phyloP scores from a whole-genome alignment of 2,113 vertebrate genomes.

The Urocitellus parryii region DNA sequence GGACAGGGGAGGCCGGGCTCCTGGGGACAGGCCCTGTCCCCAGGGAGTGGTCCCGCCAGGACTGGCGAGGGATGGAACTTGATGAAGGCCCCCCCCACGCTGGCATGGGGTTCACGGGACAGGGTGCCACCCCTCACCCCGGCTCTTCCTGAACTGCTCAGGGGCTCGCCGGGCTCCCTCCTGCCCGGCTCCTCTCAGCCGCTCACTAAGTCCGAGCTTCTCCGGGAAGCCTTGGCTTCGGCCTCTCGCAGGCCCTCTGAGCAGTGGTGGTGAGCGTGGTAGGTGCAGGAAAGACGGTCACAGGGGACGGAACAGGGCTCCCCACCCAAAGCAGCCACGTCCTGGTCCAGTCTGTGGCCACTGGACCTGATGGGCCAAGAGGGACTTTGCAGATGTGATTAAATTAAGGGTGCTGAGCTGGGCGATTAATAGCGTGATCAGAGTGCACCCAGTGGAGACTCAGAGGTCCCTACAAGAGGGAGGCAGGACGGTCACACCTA shows the following conservation, averaged over 20 bases:
- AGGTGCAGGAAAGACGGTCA: background rate
- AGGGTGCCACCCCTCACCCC: accelerated
- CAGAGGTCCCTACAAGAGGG: background rate
- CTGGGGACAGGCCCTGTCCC: background rate
- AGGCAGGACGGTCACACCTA: too few relatives aligned
- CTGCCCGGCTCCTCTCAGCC: accelerated
- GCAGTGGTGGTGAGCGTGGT: accelerated
- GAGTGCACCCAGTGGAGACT: accelerated
- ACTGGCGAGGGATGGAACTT: background rate
- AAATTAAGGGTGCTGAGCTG: background rate
- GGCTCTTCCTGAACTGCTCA: background rate
- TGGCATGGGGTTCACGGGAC: accelerated
- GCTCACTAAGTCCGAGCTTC: background rate
- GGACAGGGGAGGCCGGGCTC: accelerated
- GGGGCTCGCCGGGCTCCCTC: background rate
- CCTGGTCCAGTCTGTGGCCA: accelerated
- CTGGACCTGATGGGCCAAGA: accelerated
- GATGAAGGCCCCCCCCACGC: too few relatives aligned
- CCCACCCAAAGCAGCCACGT: accelerated
- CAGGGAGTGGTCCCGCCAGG: background rate
- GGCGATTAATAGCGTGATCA: accelerated
- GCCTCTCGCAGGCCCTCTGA: background rate
- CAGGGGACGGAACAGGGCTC: background rate
- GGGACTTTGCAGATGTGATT: background rate
- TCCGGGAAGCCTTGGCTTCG: background rate